Evolutionary conservation across 2,797 vertebrate species (phyloP), one percentile per base, ranked within the genome.

Genomic region (Mionectes olivaceus): DNA sequence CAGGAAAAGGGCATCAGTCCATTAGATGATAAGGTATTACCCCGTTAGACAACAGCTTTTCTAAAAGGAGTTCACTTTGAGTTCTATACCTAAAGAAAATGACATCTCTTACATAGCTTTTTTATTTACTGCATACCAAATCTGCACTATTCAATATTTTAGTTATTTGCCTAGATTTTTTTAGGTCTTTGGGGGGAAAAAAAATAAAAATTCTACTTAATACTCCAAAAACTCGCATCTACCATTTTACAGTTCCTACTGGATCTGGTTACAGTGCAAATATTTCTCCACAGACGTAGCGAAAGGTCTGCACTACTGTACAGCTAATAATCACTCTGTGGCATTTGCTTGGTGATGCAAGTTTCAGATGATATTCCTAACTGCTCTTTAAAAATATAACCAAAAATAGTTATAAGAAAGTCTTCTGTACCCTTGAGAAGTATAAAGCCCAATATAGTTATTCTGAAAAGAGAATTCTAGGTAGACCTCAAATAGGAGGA

Each of bases 11-110:
- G 61, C 79, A 87, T 81, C 80, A 81, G 49, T 75, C 76, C 65
- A 90, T 94, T 82, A 93, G 95, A 90, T 88, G 85, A 79, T 95
- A 93, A 90, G 49, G 77, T 70, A 84, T 84, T 74, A 53, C n/a
- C 47, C 47, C 27, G 25, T 89, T 93, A 97, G 75, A 81, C 91
- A 81, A 61, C 23, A 80, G 89, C 73, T 93, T 95, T 95, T 91
- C 74, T 76, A 68, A 92, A 93, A 94, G 71, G 1, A 0, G 30
- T 82, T 96, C 33, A 28, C 74, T 91, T 73, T 88, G 73, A 94
- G 76, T 50, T 64, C 57, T 83, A 28, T 64, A 41, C 33, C 50
- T 78, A 47, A 41, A 74, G 94, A 91, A 94, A 96, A 88, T 81
- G 57, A 85, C 80, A 52, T 85, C 35, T 93, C 27, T 94, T 74